Percentiles rank a stretch among this genome's conserved stretches.
phyloP scores from a whole-genome alignment of 2,797 vertebrate species.

The Tangara arthus region DNA sequence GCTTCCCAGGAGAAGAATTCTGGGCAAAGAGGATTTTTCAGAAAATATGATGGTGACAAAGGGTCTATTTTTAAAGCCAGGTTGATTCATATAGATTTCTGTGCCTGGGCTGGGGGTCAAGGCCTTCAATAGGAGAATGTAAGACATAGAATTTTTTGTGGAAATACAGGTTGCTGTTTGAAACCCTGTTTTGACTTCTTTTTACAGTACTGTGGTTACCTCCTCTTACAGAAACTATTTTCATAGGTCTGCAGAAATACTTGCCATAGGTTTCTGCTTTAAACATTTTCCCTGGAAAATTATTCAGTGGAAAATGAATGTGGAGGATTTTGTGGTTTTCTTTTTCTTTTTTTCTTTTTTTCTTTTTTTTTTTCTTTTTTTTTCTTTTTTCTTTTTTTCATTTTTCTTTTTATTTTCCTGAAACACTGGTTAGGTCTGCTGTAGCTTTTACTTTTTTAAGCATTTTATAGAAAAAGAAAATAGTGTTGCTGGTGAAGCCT shows the following conservation, averaged over 20 bases:
- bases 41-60: too few relatives aligned
- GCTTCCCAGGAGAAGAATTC: too few relatives aligned
- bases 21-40: too few relatives aligned
- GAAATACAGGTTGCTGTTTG: background rate
- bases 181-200: background rate
- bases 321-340: background rate
- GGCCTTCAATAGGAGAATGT: background rate
- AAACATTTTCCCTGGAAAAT: slow-evolving; percentile 29
- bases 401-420: background rate
- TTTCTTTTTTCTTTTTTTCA: background rate
- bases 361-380: background rate
- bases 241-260: background rate
- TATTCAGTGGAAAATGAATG: slow-evolving; percentile 11
- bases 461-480: slow-evolving; percentile 40
- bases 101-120: background rate
- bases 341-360: background rate
- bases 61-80: background rate
- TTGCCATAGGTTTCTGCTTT: slow-evolving; percentile 7
- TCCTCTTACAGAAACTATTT: background rate
- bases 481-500: background rate
- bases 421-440: background rate
- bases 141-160: background rate
- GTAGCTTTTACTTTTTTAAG: slow-evolving; percentile 13
- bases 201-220: background rate
- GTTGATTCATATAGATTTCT: background rate